A percentile compares a stretch with the other conserved stretches of the same genome.
Conservation (phyloP, 2,797 vertebrate genomes). For the Microcaecilia unicolor region DNA sequence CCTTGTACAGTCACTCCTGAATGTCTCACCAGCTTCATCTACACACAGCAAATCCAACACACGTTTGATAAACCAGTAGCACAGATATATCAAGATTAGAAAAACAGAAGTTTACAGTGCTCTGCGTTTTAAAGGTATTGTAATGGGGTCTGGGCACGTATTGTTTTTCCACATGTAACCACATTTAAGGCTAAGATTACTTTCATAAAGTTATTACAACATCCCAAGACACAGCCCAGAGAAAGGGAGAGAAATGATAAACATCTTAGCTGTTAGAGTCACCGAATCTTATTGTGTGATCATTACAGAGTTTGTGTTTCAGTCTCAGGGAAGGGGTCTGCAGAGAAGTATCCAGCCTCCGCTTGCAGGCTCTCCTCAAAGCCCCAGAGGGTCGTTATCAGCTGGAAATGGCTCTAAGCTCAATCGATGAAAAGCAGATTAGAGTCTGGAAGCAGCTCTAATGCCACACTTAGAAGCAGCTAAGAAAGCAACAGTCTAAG, state of each 20-base stretch:
- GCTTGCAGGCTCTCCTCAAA: too few relatives aligned
- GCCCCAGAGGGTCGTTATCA: too few relatives aligned
- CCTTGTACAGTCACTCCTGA: too few relatives aligned
- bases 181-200: conserved; percentile 93
- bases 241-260: conserved; percentile 76
- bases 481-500: conserved; percentile 62
- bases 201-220: conserved; percentile 82
- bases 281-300: conserved; percentile 78
- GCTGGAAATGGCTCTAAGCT: conserved; percentile 59
- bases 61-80: too few relatives aligned
- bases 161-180: conserved; percentile 90
- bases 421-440: conserved; percentile 86
- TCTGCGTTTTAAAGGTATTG: too few relatives aligned
- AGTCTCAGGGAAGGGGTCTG: conserved; percentile 59
- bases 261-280: conserved; percentile 78
- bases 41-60: too few relatives aligned
- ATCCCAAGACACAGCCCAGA: conserved; percentile 88
- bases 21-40: too few relatives aligned
- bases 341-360: too few relatives aligned
- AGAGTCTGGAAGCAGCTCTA: conserved; percentile 67
- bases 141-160: conserved; percentile 51
- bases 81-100: too few relatives aligned
- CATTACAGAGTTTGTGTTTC: too few relatives aligned
- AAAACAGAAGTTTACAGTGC: too few relatives aligned
- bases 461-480: conserved; percentile 79